Evolutionary conservation across 35 echinoderm and acorn worm genomes (phyloP).

Genomic region (Patiria miniata): DNA sequence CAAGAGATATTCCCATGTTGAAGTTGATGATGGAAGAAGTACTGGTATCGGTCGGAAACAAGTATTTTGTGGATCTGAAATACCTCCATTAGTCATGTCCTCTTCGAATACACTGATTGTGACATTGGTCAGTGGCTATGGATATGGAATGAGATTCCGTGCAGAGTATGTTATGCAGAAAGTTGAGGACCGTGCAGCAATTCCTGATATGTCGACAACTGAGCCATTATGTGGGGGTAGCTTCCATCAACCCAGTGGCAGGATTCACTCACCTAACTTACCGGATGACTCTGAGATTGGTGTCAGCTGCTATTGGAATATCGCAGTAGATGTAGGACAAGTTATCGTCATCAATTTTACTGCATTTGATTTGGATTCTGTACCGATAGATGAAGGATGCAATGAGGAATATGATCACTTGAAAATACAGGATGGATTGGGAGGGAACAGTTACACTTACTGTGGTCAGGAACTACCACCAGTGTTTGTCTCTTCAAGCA

Average conservation of each 20-base stretch:
- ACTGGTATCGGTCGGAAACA: background rate
- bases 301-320: background rate
- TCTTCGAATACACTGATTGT: background rate
- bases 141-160: background rate
- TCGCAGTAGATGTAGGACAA: background rate
- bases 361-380: background rate
- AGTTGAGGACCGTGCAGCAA: background rate
- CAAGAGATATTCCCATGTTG: background rate
- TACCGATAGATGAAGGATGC: background rate
- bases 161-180: background rate
- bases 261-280: background rate
- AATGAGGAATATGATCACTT: background rate
- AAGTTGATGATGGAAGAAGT: background rate
- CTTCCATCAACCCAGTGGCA: background rate
- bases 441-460: background rate
- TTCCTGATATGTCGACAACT: background rate
- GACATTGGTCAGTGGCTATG: background rate
- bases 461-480: background rate
- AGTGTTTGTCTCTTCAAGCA: background rate
- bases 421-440: background rate
- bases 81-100: background rate
- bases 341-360: background rate
- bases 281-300: background rate
- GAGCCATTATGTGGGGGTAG: background rate
- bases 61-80: background rate